Evolutionary conservation across 2,113 vertebrate genomes (phyloP).

Genomic region (Scartelaos histophorus): DNA sequence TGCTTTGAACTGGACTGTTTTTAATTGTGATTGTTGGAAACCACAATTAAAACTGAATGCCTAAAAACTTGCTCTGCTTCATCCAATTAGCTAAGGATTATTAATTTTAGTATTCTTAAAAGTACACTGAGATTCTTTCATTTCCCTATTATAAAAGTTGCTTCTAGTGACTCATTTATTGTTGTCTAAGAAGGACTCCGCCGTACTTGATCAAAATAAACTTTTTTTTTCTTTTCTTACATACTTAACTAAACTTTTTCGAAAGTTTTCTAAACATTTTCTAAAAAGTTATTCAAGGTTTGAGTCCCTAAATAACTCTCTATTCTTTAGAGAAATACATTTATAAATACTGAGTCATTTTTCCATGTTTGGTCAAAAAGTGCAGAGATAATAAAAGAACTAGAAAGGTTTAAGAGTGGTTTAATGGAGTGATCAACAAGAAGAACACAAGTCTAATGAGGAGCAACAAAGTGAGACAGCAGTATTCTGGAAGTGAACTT

Average conservation of each 20-base stretch:
- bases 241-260: neutral
- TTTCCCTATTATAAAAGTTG: neutral
- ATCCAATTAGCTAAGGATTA: neutral
- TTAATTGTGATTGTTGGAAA: neutral
- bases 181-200: neutral
- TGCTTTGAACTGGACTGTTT: too few relatives aligned
- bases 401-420: constrained; percentile 6
- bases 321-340: neutral
- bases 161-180: neutral
- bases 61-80: neutral
- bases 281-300: neutral
- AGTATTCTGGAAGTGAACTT: constrained; percentile 28
- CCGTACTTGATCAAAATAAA: neutral
- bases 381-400: neutral
- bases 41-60: neutral
- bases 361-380: neutral
- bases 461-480: constrained; percentile 39
- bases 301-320: neutral
- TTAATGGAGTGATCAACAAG: constrained; percentile 24
- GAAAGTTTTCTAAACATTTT: neutral
- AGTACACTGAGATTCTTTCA: neutral
- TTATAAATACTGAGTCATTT: neutral
- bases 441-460: constrained; percentile 29
- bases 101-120: neutral
- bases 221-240: neutral